These are phyloP conservation scores for Tetranychus truncatus DNA, from an alignment of 2,888 invertebrate genomes.

Conservation along the genomic window DNA sequence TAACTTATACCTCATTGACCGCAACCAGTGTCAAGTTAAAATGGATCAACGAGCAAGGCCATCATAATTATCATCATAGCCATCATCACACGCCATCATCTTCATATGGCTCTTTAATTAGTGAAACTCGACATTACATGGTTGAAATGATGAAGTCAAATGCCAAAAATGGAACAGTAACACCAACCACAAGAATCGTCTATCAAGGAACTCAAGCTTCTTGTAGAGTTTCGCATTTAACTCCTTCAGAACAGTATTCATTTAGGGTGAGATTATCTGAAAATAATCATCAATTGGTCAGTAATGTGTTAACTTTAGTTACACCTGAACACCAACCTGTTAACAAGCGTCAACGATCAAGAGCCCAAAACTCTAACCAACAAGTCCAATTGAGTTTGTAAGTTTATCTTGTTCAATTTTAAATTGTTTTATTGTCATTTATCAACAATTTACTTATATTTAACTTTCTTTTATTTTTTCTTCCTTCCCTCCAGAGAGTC, in stretches of 20 bases:
- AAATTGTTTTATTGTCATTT: not conserved
- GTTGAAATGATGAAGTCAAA: conserved; percentile 20
- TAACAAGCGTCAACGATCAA: not conserved
- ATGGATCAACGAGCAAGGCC: conserved; percentile 54
- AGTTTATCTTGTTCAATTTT: not conserved
- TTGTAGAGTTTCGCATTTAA: conserved; percentile 18
- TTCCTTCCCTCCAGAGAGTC: not conserved
- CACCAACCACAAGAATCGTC: conserved; percentile 14
- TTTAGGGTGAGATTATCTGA: conserved; percentile 17
- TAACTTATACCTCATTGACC: conserved; percentile 32
- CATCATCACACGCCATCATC: not conserved
- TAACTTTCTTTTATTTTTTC: not conserved
- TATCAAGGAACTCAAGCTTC: conserved; percentile 15
- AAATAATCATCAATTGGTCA: conserved; percentile 15
- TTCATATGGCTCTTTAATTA: not conserved
- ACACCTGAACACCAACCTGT: conserved; percentile 17
- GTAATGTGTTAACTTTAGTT: conserved; percentile 18
- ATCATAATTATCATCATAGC: not conserved
- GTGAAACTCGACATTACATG: conserved; percentile 14
- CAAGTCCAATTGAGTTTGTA: conserved; percentile 1
- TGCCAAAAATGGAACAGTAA: not conserved
- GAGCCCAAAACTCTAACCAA: not conserved
- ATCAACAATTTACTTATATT: not conserved
- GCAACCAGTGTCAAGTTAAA: conserved; percentile 48
- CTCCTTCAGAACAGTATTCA: conserved; percentile 17